Conservation (phyloP, 2,797 vertebrate genomes). For the Mormyrops boulengeri region DNA sequence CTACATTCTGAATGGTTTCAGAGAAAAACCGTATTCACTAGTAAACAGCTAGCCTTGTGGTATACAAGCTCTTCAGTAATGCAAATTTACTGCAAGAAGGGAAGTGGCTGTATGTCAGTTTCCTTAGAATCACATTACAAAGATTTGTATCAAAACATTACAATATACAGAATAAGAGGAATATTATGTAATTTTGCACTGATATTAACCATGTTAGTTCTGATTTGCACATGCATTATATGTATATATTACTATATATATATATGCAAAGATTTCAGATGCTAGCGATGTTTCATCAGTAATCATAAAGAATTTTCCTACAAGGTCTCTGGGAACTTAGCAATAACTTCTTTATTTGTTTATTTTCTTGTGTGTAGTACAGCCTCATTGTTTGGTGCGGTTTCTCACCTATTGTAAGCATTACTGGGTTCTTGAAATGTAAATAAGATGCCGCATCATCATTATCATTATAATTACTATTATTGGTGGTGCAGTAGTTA, state of each 20-base stretch:
- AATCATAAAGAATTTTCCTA: not conserved
- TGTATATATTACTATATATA: not conserved
- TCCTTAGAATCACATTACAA: not conserved
- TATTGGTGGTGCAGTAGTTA: not conserved
- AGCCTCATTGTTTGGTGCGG: not conserved
- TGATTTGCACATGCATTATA: not conserved
- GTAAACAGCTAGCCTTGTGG: not conserved
- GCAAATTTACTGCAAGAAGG: not conserved
- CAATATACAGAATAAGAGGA: not conserved
- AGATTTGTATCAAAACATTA: not conserved
- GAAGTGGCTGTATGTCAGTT: not conserved
- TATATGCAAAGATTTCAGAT: not conserved
- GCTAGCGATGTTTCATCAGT: not conserved
- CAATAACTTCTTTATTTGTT: not conserved
- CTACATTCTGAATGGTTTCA: constrained; percentile 3
- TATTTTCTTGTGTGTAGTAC: not conserved
- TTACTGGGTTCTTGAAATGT: not conserved
- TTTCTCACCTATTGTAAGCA: not conserved
- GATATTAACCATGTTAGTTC: not conserved
- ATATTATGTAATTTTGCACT: not conserved
- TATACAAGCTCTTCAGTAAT: not conserved
- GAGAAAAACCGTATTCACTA: not conserved
- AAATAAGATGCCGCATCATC: not conserved
- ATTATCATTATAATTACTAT: not conserved
- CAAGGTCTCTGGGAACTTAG: not conserved